Evolutionary conservation across 2,797 vertebrate genomes (phyloP), one percentile per base, ranked within the genome.

Genomic region (Cynodonichthys magdalenae): DNA sequence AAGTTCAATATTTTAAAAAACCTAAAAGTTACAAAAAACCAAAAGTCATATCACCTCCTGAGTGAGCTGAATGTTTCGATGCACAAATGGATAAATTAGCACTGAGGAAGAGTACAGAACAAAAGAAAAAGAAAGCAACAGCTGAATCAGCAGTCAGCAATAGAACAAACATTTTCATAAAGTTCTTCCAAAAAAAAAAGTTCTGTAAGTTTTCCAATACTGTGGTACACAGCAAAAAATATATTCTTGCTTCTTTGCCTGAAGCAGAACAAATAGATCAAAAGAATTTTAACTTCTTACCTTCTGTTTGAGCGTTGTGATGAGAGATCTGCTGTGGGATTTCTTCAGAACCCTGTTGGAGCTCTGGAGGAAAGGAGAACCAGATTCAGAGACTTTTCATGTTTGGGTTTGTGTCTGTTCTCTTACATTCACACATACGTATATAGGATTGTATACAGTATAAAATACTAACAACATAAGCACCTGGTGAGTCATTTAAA

Each of bases 261-360:
- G 49, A 50, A 31, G 41, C 63, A 39, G 10, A 29, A 47, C 28
- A 47, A 31, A 31, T 15, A 27, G 17, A 56, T 36, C 24, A 41
- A 44, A 41, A 34, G 12, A 57, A 6, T 1, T 2, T 15, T 56
- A 61, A 58, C 12, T 3, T 59, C 94, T 89, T 91, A 99, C 97
- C 94, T 97, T 99, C 76, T 98, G 95, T 80, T 96, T 99, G 0
- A 99, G 94, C 55, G 93, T 96, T 50, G 95, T 95, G 85, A 99
- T 95, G 82, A 98, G 94, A 0, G 96, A 96, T 71, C 95, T 93
- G 69, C 95, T 94, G 0, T 98, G 96, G 59, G 95, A 94, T 89
- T 97, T 99, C 86, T 95, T 98, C 59, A 95, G 89, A 75, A 91
- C 90, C 68, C 95, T 96, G 91, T 95, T 99, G 77, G 95, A 90